These are phyloP conservation scores for Hirundichthys speculiger DNA, from an alignment of 2,113 vertebrate species.

Conservation along the genomic window DNA sequence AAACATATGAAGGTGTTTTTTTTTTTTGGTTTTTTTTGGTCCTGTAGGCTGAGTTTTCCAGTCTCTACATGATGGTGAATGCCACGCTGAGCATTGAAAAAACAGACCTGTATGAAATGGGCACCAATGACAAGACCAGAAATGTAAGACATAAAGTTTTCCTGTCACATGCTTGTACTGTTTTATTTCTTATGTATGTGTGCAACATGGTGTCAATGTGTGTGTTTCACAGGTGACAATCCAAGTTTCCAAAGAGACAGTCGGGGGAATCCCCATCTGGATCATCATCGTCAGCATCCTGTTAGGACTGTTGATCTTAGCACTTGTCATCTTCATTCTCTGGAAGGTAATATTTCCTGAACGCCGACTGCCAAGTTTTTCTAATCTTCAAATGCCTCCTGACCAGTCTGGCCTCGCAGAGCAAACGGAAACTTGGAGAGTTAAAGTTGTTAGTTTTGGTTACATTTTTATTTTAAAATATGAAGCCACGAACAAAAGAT, in stretches of 20 bases:
- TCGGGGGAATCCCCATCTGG: constrained; percentile 89
- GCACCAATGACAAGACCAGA: constrained; percentile 74
- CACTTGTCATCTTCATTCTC: constrained; percentile 91
- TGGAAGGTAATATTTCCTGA: constrained; percentile 89
- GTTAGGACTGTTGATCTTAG: constrained; percentile 90
- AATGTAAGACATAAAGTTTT: constrained; percentile 78
- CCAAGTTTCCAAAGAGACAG: constrained; percentile 89
- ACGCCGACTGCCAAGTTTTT: not conserved
- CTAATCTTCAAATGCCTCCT: too few species aligned
- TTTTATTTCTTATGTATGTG: not conserved
- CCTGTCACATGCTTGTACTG: not conserved
- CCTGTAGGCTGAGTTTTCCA: constrained; percentile 87
- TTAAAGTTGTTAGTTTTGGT: too few species aligned
- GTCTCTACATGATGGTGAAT: constrained; percentile 81
- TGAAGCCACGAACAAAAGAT: too few species aligned
- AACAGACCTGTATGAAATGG: constrained; percentile 79
- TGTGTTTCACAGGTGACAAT: constrained; percentile 83
- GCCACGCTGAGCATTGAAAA: constrained; percentile 76
- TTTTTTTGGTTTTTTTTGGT: too few species aligned
- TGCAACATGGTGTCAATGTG: not conserved
- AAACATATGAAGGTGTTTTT: constrained; percentile 3
- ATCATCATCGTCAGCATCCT: constrained; percentile 94
- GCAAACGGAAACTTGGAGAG: too few species aligned
- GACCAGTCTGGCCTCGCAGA: too few species aligned
- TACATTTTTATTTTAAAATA: too few species aligned